Evolutionary conservation across 2,113 vertebrate species (phyloP), one percentile per base, ranked within the genome.

Genomic region (Lucifuga dentata): DNA sequence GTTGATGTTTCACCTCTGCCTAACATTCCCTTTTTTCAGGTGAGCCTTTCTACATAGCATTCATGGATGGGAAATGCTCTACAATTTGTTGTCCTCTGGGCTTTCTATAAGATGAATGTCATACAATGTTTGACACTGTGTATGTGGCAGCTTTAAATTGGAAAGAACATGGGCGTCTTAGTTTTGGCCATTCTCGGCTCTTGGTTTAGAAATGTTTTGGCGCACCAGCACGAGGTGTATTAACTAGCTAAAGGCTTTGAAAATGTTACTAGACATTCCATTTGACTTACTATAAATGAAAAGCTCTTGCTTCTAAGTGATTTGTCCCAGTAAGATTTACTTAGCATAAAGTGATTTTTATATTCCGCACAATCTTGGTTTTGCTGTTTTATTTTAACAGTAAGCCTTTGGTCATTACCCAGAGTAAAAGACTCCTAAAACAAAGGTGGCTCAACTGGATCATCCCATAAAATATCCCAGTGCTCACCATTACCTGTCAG

Each of bases 1-100:
- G 67, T 78, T 58, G 56, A 65, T 86, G 88, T 87, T 84, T 86
- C 83, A 58, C 81, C 82, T 85, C 78, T 89, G 87, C 78, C 69
- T 85, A 85, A 87, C 86, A 26, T 78, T 88, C 91, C 72, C 76
- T 78, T 85, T 80, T 91, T 89, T 86, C 86, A 88, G 84, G 85
- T 32, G 52, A 80, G 62, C 56, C 69, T 77, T 77, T 48, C 76
- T 55, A 60, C 52, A 60, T 78, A 50, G 35, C 52, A 29, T 64
- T 68, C 45, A 55, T 46, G 50, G 9, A 68, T 59, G 11, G 41
- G 38, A 59, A 19, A 29, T 23, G 13, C 19, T 44, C 7, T 41
- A 26, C 33, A 53, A 9, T 43, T 17, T 70, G 41, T 62, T 68
- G 12, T 58, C 51, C 46, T 46, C 41, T 19, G 29, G n/a, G 40